Base-by-base conservation (phyloP, 2,797 vertebrate genomes). In the Tangara arthus region DNA sequence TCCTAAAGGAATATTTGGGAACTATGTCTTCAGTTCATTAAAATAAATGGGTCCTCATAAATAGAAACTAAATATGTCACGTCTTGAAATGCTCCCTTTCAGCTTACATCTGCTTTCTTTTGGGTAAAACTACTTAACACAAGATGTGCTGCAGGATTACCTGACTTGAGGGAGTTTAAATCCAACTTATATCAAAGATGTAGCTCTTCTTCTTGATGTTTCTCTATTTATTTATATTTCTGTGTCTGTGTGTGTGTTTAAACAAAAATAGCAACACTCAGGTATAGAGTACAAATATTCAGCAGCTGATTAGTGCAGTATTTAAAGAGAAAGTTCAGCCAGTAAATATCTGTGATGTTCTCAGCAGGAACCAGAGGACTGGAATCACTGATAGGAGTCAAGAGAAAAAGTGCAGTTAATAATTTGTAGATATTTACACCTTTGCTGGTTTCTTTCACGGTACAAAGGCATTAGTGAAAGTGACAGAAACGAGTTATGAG, bases 401-500 rank as follows among this genome's bases (percentile, higher is more conserved):
- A 87, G 75, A 69, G 81, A 47, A 71, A 89, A 94, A 95, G 94
- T 70, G 24, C 44, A 75, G 94, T 95, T 96, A 94, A 75, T 94
- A 94, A 96, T 82, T 94, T 90, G 91, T 91, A 87, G 97, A 92
- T 96, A 95, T 94, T 97, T 97, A 95, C 89, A 97, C 97, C 92
- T 94, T 94, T 89, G 75, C 96, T 92, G 42, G 84, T 90, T 95
- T 95, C 93, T 95, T 90, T 96, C 92, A 63, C 1, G 18, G 82
- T 85, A 96, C 94, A 96, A 89, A 97, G 72, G 96, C 96, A 97
- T 98, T 98, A 97, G 91, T 10, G 28, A 83, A 95, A 97, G 95
- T 97, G 97, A 97, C 97, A 97, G 97, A 89, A 95, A 92, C 87
- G n/a, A 97, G 93, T 95, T 96, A 96, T 86, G 95, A 97, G 81